A percentile compares a stretch with the other conserved stretches of the same genome.
These are phyloP conservation scores for Erannis defoliaria DNA, from an alignment of 2,888 invertebrate genomes.

Conservation along the genomic window DNA sequence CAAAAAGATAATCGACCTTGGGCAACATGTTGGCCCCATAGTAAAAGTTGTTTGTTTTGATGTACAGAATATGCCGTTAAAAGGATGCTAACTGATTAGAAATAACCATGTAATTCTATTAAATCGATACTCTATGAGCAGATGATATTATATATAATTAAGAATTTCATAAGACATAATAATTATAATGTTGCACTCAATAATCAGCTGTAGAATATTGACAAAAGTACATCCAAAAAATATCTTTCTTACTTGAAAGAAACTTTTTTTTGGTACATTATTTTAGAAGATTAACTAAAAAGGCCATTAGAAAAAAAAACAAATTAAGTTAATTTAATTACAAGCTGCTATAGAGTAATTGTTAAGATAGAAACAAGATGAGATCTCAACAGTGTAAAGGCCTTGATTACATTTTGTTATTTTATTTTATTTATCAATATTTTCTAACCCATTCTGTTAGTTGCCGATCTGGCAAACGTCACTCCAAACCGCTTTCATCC, in stretches of 20 bases:
- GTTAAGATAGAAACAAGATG: conserved; percentile 13
- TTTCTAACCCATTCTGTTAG: background rate
- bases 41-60: no score
- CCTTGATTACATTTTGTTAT: conserved; percentile 15
- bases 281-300: conserved; percentile 8
- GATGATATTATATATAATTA: background rate
- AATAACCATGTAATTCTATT: no score
- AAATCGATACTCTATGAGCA: conserved; percentile 12
- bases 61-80: no score
- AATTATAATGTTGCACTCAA: background rate
- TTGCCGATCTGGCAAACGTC: conserved; percentile 15
- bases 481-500: conserved; percentile 19
- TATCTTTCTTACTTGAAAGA: background rate
- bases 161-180: background rate
- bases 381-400: conserved; percentile 30
- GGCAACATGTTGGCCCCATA: no score
- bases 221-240: conserved; percentile 7
- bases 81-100: no score
- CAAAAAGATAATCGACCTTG: no score
- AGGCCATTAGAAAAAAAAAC: background rate
- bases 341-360: background rate
- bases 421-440: conserved; percentile 7
- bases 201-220: background rate
- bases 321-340: background rate
- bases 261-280: conserved; percentile 13